Conservation (phyloP, 2,113 vertebrate genomes). For the Silurus meridionalis region DNA sequence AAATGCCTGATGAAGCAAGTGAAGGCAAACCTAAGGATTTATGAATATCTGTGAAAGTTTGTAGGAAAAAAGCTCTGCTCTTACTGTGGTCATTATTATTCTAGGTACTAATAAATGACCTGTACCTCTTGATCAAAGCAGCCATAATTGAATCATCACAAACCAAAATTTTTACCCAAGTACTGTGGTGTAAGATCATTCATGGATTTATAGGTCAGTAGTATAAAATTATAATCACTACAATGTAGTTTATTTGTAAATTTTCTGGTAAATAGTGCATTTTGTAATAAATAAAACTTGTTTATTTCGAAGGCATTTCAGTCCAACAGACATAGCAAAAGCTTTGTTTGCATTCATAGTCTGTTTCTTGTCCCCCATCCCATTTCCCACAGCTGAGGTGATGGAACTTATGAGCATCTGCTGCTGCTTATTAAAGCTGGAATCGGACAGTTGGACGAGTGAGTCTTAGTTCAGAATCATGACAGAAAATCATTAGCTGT, state of each 20-base stretch:
- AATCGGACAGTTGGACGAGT: constrained; percentile 1
- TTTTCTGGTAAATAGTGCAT: neutral
- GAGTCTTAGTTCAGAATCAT: neutral
- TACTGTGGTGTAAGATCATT: neutral
- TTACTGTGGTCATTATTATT: neutral
- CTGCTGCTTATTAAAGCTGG: constrained; percentile 4
- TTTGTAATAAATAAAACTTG: neutral
- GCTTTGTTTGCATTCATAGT: neutral
- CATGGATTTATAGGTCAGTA: neutral
- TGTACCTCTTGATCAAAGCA: neutral
- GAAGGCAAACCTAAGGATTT: neutral
- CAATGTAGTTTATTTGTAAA: neutral
- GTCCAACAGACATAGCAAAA: neutral
- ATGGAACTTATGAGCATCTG: constrained; percentile 7
- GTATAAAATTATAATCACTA: neutral
- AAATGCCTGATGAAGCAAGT: neutral
- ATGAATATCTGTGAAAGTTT: neutral
- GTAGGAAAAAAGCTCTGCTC: neutral
- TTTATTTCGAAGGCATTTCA: neutral
- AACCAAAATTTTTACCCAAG: neutral
- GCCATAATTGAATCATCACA: neutral
- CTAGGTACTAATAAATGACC: neutral
- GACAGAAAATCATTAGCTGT: constrained; percentile 12
- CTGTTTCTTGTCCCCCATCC: neutral
- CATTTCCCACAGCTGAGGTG: neutral